These are phyloP conservation scores for Schizopygopsis pylzovi DNA, from an alignment of 2,797 vertebrate species.

Conservation along the genomic window DNA sequence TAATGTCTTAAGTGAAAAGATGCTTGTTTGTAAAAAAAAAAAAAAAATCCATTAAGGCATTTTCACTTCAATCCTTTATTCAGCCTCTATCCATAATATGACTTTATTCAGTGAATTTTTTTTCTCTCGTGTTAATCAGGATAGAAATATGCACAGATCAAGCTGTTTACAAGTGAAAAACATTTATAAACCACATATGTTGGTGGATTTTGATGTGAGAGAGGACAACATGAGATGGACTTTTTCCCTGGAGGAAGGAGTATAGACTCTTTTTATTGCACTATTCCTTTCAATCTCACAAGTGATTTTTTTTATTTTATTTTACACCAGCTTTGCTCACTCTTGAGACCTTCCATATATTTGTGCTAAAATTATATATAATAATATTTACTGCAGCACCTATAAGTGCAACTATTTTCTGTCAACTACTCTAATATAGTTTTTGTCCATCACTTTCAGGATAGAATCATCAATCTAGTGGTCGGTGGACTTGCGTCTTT, in stretches of 20 bases:
- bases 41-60: not conserved
- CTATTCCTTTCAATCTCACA: not conserved
- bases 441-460: constrained; percentile 76
- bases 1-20: not conserved
- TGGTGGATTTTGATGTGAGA: not conserved
- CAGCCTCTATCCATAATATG: not conserved
- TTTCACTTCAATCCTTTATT: no score
- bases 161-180: not conserved
- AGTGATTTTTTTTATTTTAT: no score
- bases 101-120: not conserved
- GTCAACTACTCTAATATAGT: not conserved
- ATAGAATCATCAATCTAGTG: constrained; percentile 92
- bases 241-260: not conserved
- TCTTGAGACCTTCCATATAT: no score
- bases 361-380: no score
- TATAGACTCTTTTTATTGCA: not conserved
- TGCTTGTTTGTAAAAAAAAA: not conserved
- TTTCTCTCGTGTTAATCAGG: not conserved
- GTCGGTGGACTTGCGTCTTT: constrained; percentile 88
- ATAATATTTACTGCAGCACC: no score
- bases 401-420: not conserved
- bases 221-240: not conserved
- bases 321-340: no score
- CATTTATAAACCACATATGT: not conserved
- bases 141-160: not conserved